Evolutionary conservation across 1,140 invertebrate genomes (phyloP), one percentile per base, ranked within the genome.

Genomic region (Drosophila arawakana): DNA sequence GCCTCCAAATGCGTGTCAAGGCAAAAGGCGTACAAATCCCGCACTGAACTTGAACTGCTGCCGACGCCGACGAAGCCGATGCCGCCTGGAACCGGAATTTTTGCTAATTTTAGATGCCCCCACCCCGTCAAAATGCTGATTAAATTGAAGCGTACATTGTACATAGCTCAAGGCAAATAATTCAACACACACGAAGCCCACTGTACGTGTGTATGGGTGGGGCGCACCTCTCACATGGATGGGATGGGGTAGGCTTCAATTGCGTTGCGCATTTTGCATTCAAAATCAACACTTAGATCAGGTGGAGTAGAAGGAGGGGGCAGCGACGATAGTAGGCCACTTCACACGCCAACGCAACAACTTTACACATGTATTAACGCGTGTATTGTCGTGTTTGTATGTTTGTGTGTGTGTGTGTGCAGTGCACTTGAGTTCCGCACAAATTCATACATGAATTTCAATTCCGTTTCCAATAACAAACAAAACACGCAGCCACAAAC

Each of bases 381-480:
- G 50, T 41, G 47, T 44, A 69, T 57, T 67, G 62, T 30, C 25
- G 25, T 30, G 52, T 15, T 39, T 44, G 44, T 39, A 39, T 55
- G 39, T 61, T 39, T 61, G 8, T 41, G 13, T 55, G 37, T 43
- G 37, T 43, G 30, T 67, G 25, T 65, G 60, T 62, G 57, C 2
- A 13, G 47, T 79, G 63, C 70, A 81, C 76, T 82, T 86, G 68
- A 88, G 82, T 86, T 86, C 83, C 82, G 82, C 66, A 81, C 76
- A 81, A 83, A 83, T 68, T 75, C 75, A 76, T 69, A 82, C 80
- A 82, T 76, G 55, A 79, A 88, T 80, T 74, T 73, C 68, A 71
- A 75, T 75, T 71, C 61, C 79, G 78, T 73, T 86, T 88, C 76
- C 83, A 86, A 88, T 86, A 88, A 83, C 83, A 79, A 82, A 80